Base-by-base conservation (phyloP, 1,140 invertebrate species). In the Chymomyza costata region DNA sequence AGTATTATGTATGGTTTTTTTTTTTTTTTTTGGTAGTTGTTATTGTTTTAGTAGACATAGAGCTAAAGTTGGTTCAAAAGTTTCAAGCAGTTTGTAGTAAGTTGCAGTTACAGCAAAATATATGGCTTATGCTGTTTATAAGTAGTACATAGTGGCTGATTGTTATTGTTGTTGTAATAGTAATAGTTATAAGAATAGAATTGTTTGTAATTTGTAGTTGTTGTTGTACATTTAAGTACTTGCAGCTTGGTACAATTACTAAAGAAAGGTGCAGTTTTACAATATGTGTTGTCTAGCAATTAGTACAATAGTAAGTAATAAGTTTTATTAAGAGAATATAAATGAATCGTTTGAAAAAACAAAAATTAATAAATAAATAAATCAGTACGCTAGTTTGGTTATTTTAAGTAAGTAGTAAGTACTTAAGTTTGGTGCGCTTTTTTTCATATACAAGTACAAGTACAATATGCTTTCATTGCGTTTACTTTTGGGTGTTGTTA, bases 241-340 rank as follows among this genome's bases (percentile, higher is more conserved):
- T 81, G 65, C 74, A 81, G 69, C 69, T 80, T 69, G 58, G 59
- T 74, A 70, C 48, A 71, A n/a, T 28, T 73, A 58, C 76, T 76
- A 82, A 68, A 76, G 66, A 76, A 64, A 62, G 51, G 76, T 82
- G 76, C 76, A 82, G 66, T 63, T n/a, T 74, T 78, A 78, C 62
- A 60, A 67, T 71, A 34, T 34, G 7, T 11, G 13, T n/a, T n/a
- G n/a, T n/a, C n/a, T n/a, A n/a, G n/a, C n/a, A n/a, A n/a, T 17
- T n/a, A n/a, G n/a, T n/a, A n/a, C n/a, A n/a, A n/a, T n/a, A n/a
- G n/a, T n/a, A n/a, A n/a, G n/a, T n/a, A n/a, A n/a, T n/a, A n/a
- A n/a, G n/a, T n/a, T n/a, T n/a, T n/a, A n/a, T n/a, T n/a, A n/a
- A n/a, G n/a, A n/a, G n/a, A n/a, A n/a, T n/a, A n/a, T n/a, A n/a